Percentiles rank a stretch among this genome's conserved stretches.
These are phyloP conservation scores for Parazoanthus swiftii DNA, from an alignment of 92 coral and sea anemone genomes.

Conservation along the genomic window DNA sequence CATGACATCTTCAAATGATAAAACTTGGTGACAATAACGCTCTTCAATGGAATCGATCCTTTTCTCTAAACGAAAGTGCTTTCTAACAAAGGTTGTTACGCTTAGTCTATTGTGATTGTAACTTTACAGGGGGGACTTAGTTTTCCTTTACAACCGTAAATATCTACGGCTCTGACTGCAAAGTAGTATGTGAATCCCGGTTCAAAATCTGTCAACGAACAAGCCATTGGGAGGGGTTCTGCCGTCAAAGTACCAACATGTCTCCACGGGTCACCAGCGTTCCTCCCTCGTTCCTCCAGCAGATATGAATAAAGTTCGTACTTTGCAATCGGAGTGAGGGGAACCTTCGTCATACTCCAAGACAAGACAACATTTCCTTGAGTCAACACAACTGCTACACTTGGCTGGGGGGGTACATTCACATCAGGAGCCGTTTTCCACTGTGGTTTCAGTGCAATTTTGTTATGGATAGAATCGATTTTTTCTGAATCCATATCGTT, in stretches of 20 bases:
- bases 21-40: too few species aligned
- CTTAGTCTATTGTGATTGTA: background rate
- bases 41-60: too few species aligned
- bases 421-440: background rate
- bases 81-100: too few species aligned
- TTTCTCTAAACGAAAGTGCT: background rate
- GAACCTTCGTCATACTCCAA: background rate
- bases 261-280: background rate
- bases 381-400: background rate
- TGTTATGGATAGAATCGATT: background rate
- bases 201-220: constrained; percentile 30
- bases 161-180: constrained; percentile 31
- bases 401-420: background rate
- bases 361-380: constrained; percentile 10
- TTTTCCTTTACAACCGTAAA: constrained; percentile 18
- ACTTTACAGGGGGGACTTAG: background rate
- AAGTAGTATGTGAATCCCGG: constrained; percentile 10
- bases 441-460: background rate
- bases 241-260: background rate
- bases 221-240: background rate
- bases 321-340: constrained; percentile 3
- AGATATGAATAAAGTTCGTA: constrained; percentile 12
- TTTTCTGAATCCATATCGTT: background rate
- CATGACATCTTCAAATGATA: too few species aligned
- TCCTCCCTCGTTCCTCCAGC: background rate